Percentiles rank a stretch among this genome's conserved stretches.
phyloP scores from a whole-genome alignment of 30 jellyfish, hydroid and myxozoan genomes.

The Aurelia coerulea region DNA sequence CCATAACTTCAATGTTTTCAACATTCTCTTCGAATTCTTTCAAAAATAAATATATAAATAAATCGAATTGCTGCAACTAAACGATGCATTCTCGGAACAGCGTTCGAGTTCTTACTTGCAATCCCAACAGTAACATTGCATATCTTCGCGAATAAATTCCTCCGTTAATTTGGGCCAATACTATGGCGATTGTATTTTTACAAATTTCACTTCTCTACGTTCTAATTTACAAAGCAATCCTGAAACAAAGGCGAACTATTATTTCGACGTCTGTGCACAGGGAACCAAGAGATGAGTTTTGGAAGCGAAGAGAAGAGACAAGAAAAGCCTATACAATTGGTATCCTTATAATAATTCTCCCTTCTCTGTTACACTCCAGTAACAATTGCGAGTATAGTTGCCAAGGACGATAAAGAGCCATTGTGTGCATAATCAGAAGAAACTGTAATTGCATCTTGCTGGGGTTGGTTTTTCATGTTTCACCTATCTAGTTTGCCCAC shows the following conservation, averaged over 20 bases:
- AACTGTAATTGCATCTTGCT: background rate
- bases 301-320: background rate
- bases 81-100: background rate
- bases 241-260: background rate
- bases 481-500: too few species aligned
- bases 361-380: constrained; percentile 18
- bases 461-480: constrained; percentile 11
- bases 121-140: background rate
- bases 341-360: background rate
- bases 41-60: too few species aligned
- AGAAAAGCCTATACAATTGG: constrained; percentile 5
- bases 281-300: background rate
- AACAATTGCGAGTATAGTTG: background rate
- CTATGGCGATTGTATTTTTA: background rate
- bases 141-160: background rate
- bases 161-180: background rate
- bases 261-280: background rate
- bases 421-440: background rate
- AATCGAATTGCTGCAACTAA: constrained; percentile 22
- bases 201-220: background rate
- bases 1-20: too few species aligned
- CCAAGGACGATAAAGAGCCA: background rate
- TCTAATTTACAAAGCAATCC: background rate
- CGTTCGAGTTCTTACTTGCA: background rate
- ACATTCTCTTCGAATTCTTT: too few species aligned